Evolutionary conservation across 2,113 vertebrate species (phyloP).

Genomic region (Pyxicephalus adspersus): DNA sequence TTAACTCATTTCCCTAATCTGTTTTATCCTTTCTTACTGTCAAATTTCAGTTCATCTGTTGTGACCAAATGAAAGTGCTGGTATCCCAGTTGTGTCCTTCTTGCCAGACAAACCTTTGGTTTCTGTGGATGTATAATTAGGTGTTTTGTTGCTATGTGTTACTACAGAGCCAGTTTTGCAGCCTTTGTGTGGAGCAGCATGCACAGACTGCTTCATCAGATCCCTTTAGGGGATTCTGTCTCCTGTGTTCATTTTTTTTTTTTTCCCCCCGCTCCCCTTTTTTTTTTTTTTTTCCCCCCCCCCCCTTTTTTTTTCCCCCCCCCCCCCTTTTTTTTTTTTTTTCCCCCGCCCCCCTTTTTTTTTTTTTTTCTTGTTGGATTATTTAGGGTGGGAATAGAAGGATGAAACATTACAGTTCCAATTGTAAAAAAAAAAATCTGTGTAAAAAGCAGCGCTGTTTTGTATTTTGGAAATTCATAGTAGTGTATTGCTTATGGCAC

Average conservation of each 20-base stretch:
- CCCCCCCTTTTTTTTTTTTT: neutral
- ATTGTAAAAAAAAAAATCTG: slow-evolving; percentile 61
- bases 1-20: neutral
- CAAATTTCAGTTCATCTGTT: neutral
- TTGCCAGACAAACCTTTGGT: neutral
- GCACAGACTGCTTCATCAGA: neutral
- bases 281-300: neutral
- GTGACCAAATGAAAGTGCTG: slow-evolving; percentile 10
- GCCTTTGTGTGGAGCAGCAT: slow-evolving; percentile 21
- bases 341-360: neutral
- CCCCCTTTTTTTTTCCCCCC: neutral
- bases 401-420: slow-evolving; percentile 40
- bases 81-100: neutral
- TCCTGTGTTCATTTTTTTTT: neutral
- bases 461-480: slow-evolving; percentile 61
- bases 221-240: neutral
- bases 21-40: neutral
- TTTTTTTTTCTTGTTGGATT: neutral
- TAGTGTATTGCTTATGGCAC: slow-evolving; percentile 64
- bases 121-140: slow-evolving; percentile 54
- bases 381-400: neutral
- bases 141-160: slow-evolving; percentile 59
- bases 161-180: slow-evolving; percentile 57
- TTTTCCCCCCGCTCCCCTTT: neutral
- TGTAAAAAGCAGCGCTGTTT: slow-evolving; percentile 58